phyloP scores from a whole-genome alignment of 1,140 invertebrate species.

The Drosophila elegans region DNA sequence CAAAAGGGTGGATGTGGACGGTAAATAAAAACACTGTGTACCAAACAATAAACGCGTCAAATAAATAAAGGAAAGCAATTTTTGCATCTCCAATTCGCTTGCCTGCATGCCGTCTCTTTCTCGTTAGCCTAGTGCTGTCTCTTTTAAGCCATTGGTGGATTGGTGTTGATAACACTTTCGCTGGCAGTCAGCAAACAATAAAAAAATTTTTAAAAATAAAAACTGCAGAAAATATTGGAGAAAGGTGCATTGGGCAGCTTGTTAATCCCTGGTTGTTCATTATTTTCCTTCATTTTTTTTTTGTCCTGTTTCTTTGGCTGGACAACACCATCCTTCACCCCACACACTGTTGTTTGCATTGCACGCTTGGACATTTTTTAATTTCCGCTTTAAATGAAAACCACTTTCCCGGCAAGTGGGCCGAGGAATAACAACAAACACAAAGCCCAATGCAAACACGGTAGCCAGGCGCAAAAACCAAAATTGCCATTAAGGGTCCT shows the following conservation, averaged over 20 bases:
- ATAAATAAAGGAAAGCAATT: slow-evolving; percentile 55
- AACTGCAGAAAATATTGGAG: slow-evolving; percentile 2
- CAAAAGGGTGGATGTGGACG: neutral
- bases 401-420: slow-evolving; percentile 48
- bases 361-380: slow-evolving; percentile 72
- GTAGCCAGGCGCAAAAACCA: slow-evolving; percentile 20
- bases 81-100: slow-evolving; percentile 28
- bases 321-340: neutral
- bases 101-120: slow-evolving; percentile 4
- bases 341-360: slow-evolving; percentile 32
- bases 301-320: slow-evolving; percentile 9
- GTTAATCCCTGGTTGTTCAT: slow-evolving; percentile 60
- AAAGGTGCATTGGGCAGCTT: slow-evolving; percentile 15
- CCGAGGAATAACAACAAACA: slow-evolving; percentile 16
- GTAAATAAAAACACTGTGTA: slow-evolving; percentile 7
- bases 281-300: slow-evolving; percentile 33
- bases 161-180: slow-evolving; percentile 59
- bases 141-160: slow-evolving; percentile 6
- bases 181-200: slow-evolving; percentile 27
- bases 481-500: slow-evolving; percentile 49
- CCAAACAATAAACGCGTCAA: slow-evolving; percentile 44
- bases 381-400: slow-evolving; percentile 81
- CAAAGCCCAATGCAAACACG: slow-evolving; percentile 6
- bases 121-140: neutral
- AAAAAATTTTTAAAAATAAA: neutral